Evolutionary conservation across 2,113 vertebrate genomes (phyloP), one percentile per base, ranked within the genome.

Genomic region (Cepphus grylle): DNA sequence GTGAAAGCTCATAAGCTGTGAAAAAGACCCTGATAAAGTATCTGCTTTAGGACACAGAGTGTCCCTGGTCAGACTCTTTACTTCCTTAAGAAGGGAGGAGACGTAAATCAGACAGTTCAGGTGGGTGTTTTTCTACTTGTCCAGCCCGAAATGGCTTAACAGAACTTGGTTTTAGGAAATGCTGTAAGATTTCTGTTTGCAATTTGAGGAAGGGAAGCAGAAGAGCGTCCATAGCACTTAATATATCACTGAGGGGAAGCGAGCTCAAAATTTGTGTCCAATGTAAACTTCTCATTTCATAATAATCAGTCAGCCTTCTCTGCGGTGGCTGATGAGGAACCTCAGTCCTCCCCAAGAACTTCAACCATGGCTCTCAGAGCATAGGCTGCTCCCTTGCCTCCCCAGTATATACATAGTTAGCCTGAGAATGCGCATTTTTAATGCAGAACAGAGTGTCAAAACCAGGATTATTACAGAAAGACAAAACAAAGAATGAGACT

Each of bases 341-440:
- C 25, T 42, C 66, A 56, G 53, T 3, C 38, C 12, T n/a, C 8
- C 11, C 19, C 20, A 45, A 17, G 27, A 82, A 45, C 15, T 18
- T 47, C 9, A 34, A 50, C 2, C 18, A 38, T 0, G 0, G 34
- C 5, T 65, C 65, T 59, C 36, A 1, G 4, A 71, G 15, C 9
- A 32, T 3, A 26, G 4, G 4, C 9, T 72, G 12, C 32, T 90
- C 49, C 27, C 34, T 49, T 61, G 40, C 27, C 53, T 66, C 32
- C 25, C 20, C 9, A 12, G 25, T 23, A 86, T 0, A 50, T 18
- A 23, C 3, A 56, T 0, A 62, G 27, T 5, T 82, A 53, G 55
- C 38, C 20, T 1, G 1, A 71, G 15, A 79, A 90, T 26, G 8
- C 0, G 0, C 17, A 42, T 49, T 74, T 93, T 66, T 34, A 69